phyloP scores from a whole-genome alignment of 2,888 invertebrate species.

The Venusia cambrica region DNA sequence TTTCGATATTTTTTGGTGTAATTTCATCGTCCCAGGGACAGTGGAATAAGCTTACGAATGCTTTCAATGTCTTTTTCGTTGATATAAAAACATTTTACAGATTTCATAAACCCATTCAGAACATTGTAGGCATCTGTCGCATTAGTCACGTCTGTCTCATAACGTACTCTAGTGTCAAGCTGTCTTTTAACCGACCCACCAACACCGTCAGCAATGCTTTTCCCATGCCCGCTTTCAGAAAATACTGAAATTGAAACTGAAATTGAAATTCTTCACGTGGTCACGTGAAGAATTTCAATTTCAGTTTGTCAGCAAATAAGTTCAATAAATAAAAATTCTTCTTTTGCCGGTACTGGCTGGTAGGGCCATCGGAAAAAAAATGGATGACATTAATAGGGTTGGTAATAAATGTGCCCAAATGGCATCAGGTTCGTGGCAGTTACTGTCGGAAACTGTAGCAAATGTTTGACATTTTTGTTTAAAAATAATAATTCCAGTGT shows the following conservation, averaged over 20 bases:
- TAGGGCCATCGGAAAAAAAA: constrained; percentile 22
- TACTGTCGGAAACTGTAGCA: constrained; percentile 14
- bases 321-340: constrained; percentile 23
- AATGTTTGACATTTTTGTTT: constrained; percentile 8
- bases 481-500: constrained; percentile 13
- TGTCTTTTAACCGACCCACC: constrained; percentile 14
- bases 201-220: constrained; percentile 25
- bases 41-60: constrained; percentile 21
- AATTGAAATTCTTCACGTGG: no score
- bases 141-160: constrained; percentile 3
- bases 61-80: constrained; percentile 22
- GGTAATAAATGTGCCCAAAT: constrained; percentile 18
- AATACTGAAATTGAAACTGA: no score
- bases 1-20: constrained; percentile 25
- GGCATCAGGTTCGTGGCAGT: constrained; percentile 10
- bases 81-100: constrained; percentile 23
- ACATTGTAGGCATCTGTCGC: constrained; percentile 10
- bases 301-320: constrained; percentile 9
- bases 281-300: constrained; percentile 12
- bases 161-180: constrained; percentile 3
- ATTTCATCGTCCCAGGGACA: constrained; percentile 24
- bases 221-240: constrained; percentile 23
- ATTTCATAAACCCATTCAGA: constrained; percentile 18
- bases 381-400: constrained; percentile 17
- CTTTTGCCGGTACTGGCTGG: constrained; percentile 26